Percentiles rank a stretch among this genome's conserved stretches.
These are phyloP conservation scores for Pogona vitticeps DNA, from an alignment of 2,113 vertebrate species.

Conservation along the genomic window DNA sequence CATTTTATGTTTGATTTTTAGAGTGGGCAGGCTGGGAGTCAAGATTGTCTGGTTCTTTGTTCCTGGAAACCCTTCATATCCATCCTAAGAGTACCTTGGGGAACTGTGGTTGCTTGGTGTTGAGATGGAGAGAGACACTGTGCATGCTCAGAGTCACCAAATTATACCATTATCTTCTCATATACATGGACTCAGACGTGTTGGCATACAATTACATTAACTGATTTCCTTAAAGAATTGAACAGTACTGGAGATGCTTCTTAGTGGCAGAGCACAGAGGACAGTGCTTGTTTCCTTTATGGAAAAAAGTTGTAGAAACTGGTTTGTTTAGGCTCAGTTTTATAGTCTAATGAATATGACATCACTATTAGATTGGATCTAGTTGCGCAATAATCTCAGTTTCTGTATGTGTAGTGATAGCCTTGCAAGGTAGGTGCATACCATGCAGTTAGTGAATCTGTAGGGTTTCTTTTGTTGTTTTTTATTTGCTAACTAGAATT, in stretches of 20 bases:
- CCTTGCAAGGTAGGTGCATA: not conserved
- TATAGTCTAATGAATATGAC: not conserved
- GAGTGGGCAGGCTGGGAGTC: too few species aligned
- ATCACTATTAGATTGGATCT: not conserved
- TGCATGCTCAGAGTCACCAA: not conserved
- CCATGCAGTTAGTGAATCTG: not conserved
- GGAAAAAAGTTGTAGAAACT: not conserved
- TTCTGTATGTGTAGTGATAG: not conserved
- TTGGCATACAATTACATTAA: not conserved
- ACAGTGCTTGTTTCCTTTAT: not conserved
- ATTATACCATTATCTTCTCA: not conserved
- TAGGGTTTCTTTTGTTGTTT: not conserved
- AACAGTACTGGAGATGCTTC: not conserved
- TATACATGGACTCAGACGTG: not conserved
- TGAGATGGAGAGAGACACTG: not conserved
- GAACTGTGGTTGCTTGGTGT: not conserved
- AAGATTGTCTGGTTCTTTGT: not conserved
- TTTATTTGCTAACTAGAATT: not conserved
- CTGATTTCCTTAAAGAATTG: not conserved
- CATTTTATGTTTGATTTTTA: not conserved
- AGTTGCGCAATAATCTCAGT: not conserved
- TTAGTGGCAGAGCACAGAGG: too few species aligned
- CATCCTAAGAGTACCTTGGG: not conserved
- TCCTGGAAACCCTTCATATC: not conserved
- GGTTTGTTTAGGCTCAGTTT: not conserved